Conservation (phyloP, 2,888 invertebrate species). For the Stenchaetothrips biformis region DNA sequence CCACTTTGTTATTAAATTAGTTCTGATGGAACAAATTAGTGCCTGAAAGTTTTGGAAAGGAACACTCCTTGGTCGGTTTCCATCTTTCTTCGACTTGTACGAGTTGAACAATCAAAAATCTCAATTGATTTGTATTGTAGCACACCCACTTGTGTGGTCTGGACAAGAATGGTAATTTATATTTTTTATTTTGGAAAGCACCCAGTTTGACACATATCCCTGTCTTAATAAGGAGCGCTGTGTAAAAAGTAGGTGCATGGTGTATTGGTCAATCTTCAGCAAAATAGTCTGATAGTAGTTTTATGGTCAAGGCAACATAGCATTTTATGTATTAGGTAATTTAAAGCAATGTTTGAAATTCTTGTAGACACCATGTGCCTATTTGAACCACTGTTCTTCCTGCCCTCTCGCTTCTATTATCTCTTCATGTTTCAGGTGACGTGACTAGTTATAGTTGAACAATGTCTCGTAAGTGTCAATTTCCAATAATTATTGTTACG, state of each 20-base stretch:
- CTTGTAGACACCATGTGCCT: conserved; percentile 12
- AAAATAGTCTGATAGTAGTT: conserved; percentile 5
- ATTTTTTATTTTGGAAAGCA: conserved; percentile 15
- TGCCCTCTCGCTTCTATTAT: conserved; percentile 18
- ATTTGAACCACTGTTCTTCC: neutral
- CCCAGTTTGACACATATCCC: conserved; percentile 18
- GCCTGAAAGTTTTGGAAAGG: too few relatives aligned
- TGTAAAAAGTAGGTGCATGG: conserved; percentile 8
- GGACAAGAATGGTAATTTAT: neutral
- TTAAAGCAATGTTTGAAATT: conserved; percentile 13
- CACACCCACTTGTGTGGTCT: neutral
- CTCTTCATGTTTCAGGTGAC: conserved; percentile 19
- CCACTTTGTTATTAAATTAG: neutral
- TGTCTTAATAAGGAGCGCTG: neutral
- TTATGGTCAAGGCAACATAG: conserved; percentile 15
- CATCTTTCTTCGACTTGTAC: too few relatives aligned
- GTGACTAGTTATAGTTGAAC: conserved; percentile 16
- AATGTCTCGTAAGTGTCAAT: conserved; percentile 23
- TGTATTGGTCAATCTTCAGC: conserved; percentile 15
- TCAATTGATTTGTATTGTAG: neutral
- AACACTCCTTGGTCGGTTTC: too few relatives aligned
- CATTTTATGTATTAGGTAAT: neutral
- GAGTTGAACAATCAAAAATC: too few relatives aligned
- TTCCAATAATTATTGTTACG: conserved; percentile 24
- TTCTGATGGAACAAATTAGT: too few relatives aligned